Evolutionary conservation across 92 coral and sea anemone genomes (phyloP), one percentile per base, ranked within the genome.

Genomic region (Epizoanthus rinbou): DNA sequence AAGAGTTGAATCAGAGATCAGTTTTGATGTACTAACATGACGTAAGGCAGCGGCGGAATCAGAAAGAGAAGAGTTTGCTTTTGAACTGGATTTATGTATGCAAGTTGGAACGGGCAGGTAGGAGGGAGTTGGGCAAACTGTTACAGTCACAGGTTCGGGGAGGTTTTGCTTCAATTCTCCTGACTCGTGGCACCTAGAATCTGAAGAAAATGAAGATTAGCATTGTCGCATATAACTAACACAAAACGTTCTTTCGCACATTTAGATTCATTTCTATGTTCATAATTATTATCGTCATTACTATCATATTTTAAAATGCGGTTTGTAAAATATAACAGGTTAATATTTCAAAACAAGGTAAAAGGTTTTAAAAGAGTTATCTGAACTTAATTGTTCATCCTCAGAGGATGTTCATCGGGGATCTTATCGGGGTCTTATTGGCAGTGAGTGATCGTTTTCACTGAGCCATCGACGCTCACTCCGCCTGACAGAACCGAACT

Each of bases 41-140:
- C 62, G 15, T 23, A 4, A 14, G 43, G 11, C 15, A 4, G 5
- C 23, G 16, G 82, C 2, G 43, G 39, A 60, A 25, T 21, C 58
- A 23, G 47, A 60, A 60, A 56, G 15, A 37, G 4, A 10, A 31
- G 24, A 60, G 24, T 69, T 78, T 15, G 22, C 66, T 62, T 22
- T 35, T 17, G 71, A 62, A 50, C 18, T 39, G 45, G 82, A 19
- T n/a, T 78, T 62, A 60, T 69, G 66, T 22, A 78, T 23, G 28
- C 82, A 78, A 5, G 82, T 78, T 62, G 82, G 82, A 78, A 78
- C 64, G 9, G 45, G 62, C 24, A 62, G 17, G 28, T 60, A 43
- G 14, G 82, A 78, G 9, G 82, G 82, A 39, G 82, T 59, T 5
- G 82, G 82, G 56, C 82, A 78, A 41, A 78, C 71, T 43, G 66